These are phyloP conservation scores for Priocnemis perturbator DNA, from an alignment of 2,888 invertebrate species.

Conservation along the genomic window DNA sequence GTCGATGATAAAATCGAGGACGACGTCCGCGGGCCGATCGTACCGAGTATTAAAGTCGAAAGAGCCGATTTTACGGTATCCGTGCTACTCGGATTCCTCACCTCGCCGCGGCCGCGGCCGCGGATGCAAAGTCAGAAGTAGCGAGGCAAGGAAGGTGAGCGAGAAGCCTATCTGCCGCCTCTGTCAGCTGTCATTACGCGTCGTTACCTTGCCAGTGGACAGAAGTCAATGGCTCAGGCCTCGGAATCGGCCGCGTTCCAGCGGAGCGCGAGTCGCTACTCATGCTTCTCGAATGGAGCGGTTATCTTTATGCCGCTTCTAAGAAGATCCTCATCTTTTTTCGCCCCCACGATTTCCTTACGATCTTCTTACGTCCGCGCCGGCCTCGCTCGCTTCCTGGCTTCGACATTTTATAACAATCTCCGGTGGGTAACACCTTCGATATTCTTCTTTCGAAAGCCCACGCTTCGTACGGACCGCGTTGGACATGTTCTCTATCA, in stretches of 20 bases:
- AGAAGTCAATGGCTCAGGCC: constrained; percentile 45
- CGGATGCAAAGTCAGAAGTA: neutral
- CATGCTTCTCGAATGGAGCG: constrained; percentile 43
- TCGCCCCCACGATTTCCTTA: neutral
- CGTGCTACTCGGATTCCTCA: constrained; percentile 38
- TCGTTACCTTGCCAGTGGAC: constrained; percentile 58
- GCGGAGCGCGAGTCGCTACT: neutral
- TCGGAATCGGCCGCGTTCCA: constrained; percentile 18
- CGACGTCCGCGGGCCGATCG: too few species aligned
- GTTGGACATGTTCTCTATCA: too few species aligned
- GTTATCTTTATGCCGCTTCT: constrained; percentile 58
- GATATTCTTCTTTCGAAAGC: too few species aligned
- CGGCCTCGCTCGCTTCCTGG: constrained; percentile 18
- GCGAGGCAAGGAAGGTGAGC: constrained; percentile 25
- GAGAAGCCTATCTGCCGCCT: constrained; percentile 37
- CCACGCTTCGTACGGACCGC: too few species aligned
- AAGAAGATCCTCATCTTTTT: constrained; percentile 46
- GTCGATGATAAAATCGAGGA: too few species aligned
- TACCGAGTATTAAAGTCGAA: constrained; percentile 28
- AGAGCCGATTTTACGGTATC: constrained; percentile 48
- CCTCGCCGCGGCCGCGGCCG: neutral
- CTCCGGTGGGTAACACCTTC: too few species aligned
- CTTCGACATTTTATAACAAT: neutral
- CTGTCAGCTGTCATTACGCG: constrained; percentile 57
- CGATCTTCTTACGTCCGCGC: neutral